phyloP scores from a whole-genome alignment of 2,797 vertebrate species.

The Cynodonichthys magdalenae region DNA sequence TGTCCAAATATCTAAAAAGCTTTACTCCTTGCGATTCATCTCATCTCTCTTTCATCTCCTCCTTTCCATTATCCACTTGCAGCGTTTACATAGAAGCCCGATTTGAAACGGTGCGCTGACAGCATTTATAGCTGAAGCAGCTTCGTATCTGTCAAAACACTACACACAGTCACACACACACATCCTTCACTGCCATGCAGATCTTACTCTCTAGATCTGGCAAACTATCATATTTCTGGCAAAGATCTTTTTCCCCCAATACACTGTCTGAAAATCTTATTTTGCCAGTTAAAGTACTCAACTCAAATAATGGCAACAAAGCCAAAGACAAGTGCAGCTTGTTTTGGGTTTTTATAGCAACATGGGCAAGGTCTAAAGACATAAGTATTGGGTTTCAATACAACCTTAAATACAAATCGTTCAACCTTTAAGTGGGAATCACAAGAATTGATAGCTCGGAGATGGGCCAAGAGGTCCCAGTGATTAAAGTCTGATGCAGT shows the following conservation, averaged over 20 bases:
- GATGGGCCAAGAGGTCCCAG: no score
- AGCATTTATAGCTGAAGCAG: conserved; percentile 51
- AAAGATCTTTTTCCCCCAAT: neutral
- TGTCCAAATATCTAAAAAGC: conserved; percentile 37
- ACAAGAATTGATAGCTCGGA: no score
- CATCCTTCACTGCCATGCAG: conserved; percentile 7
- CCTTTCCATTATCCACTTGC: conserved; percentile 55
- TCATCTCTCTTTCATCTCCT: conserved; percentile 53
- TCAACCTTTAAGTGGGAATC: no score
- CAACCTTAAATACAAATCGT: no score
- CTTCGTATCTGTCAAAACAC: conserved; percentile 26
- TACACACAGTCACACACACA: neutral
- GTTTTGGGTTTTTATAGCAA: no score
- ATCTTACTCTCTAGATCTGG: neutral
- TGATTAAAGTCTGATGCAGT: no score
- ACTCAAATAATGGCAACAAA: neutral
- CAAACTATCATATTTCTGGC: conserved; percentile 4
- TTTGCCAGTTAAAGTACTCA: neutral
- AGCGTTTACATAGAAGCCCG: conserved; percentile 35
- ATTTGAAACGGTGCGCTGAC: conserved; percentile 40
- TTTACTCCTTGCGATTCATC: conserved; percentile 54
- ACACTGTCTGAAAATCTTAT: neutral
- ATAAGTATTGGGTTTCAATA: no score
- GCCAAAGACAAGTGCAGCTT: no score
- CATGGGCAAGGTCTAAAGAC: no score